These are phyloP conservation scores for Coregonus sp. DNA, from an alignment of 2,797 vertebrate genomes.

Conservation along the genomic window DNA sequence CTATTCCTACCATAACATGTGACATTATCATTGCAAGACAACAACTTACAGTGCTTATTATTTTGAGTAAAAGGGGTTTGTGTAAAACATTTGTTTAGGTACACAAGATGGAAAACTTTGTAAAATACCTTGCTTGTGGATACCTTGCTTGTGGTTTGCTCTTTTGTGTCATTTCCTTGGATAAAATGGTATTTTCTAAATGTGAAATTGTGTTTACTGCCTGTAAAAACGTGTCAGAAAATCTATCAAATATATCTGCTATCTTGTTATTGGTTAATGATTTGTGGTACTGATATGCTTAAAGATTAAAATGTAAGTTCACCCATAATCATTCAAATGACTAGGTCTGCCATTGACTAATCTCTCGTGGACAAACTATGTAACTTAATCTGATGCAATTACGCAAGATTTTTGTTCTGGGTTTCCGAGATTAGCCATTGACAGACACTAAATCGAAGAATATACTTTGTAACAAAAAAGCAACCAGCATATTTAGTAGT, in stretches of 20 bases:
- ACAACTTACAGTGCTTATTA: background rate
- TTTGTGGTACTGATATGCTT: background rate
- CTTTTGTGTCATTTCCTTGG: constrained; percentile 24
- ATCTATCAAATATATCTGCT: background rate
- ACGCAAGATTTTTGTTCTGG: too few relatives aligned
- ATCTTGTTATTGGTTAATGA: background rate
- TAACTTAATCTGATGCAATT: too few relatives aligned
- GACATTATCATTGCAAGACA: background rate
- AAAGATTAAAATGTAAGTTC: background rate
- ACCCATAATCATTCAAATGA: background rate
- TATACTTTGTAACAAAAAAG: background rate
- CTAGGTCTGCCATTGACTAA: background rate
- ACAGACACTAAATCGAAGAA: background rate
- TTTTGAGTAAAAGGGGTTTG: background rate
- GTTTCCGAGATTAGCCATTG: background rate
- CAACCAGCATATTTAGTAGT: background rate
- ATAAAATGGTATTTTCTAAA: background rate
- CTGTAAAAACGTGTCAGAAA: background rate
- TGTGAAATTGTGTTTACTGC: constrained; percentile 18
- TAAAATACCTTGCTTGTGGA: constrained; percentile 12
- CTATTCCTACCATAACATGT: background rate
- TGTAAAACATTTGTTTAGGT: background rate
- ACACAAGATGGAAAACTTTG: constrained; percentile 4
- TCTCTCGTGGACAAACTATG: too few relatives aligned
- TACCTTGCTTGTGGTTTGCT: constrained; percentile 13